These are phyloP conservation scores for Dermochelys coriacea DNA, from an alignment of 2,797 vertebrate genomes.

Conservation along the genomic window DNA sequence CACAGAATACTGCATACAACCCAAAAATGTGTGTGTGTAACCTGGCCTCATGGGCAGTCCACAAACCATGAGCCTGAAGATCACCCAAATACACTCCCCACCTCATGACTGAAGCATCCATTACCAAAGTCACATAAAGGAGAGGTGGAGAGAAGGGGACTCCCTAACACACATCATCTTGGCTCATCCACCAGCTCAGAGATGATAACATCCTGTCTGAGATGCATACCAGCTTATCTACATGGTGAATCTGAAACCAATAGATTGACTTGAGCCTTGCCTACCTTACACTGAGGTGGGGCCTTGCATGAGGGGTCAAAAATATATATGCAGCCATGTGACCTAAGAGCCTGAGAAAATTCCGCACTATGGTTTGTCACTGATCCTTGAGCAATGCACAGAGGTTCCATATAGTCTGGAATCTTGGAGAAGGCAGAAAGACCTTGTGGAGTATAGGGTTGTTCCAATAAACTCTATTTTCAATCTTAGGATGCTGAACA, in stretches of 20 bases:
- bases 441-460: neutral
- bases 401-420: neutral
- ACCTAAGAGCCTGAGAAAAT: neutral
- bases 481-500: neutral
- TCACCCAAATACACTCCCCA: too few species aligned
- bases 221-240: neutral
- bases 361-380: neutral
- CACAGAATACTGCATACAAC: too few species aligned
- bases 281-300: neutral
- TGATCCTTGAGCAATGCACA: neutral
- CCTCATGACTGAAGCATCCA: too few species aligned
- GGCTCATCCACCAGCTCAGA: too few species aligned
- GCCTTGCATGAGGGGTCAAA: neutral
- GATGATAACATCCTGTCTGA: too few species aligned
- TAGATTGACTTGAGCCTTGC: neutral
- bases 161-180: too few species aligned
- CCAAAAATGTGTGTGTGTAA: too few species aligned
- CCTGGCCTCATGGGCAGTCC: too few species aligned
- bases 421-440: neutral
- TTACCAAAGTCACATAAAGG: too few species aligned
- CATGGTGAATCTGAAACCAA: neutral
- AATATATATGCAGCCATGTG: too few species aligned
- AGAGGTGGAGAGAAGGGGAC: too few species aligned
- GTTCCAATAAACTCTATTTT: neutral
- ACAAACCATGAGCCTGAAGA: too few species aligned